These are phyloP conservation scores for Pristionchus japonicus DNA, from an alignment of 2,888 invertebrate genomes.

Conservation along the genomic window DNA sequence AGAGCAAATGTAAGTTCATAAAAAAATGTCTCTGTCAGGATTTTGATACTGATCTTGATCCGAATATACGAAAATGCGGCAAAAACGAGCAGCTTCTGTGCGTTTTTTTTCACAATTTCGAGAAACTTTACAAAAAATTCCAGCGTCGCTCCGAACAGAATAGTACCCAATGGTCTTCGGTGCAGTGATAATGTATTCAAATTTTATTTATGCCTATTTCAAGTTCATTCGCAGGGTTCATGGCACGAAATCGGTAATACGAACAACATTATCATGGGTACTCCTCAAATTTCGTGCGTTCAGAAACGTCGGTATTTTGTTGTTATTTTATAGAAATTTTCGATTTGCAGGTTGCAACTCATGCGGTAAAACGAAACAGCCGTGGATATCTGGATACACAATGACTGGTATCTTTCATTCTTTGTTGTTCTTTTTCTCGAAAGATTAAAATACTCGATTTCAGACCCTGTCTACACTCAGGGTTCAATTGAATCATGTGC, in stretches of 20 bases:
- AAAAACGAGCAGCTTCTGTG: background rate
- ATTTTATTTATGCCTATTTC: background rate
- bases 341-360: background rate
- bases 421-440: background rate
- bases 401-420: background rate
- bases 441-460: background rate
- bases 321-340: background rate
- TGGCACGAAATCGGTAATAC: background rate
- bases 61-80: background rate
- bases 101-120: background rate
- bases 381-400: background rate
- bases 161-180: background rate
- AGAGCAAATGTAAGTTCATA: background rate
- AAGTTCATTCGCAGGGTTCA: background rate
- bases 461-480: background rate
- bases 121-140: background rate
- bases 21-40: background rate
- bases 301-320: background rate
- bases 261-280: background rate
- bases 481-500: too few species aligned
- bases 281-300: background rate
- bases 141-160: background rate
- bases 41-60: background rate
- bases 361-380: background rate
- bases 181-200: background rate